Evolutionary conservation across 2,797 vertebrate genomes (phyloP).

Genomic region (Iguana delicatissima): DNA sequence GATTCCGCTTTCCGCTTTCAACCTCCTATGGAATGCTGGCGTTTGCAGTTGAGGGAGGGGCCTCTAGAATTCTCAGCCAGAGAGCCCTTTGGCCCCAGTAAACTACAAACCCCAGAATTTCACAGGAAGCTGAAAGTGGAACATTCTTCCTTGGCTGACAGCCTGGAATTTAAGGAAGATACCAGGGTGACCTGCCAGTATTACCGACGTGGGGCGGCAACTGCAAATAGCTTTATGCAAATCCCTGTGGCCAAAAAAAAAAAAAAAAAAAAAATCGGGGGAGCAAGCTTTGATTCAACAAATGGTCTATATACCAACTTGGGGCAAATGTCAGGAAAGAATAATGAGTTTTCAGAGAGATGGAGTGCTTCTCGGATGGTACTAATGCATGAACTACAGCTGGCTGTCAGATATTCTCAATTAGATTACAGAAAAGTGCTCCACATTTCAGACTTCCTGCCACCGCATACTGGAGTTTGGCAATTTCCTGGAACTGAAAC

Average conservation of each 20-base stretch:
- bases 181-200: not conserved
- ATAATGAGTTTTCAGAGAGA: not conserved
- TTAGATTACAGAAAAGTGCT: not conserved
- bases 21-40: no score
- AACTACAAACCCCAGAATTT: no score
- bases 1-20: no score
- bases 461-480: not conserved
- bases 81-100: no score
- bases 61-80: no score
- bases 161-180: no score
- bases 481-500: slow-evolving; percentile 5
- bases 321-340: not conserved
- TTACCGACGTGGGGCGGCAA: no score
- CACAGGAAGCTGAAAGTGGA: no score
- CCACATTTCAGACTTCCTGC: not conserved
- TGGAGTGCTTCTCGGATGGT: no score
- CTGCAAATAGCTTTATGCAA: not conserved
- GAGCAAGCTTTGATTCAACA: no score
- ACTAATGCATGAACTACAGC: not conserved
- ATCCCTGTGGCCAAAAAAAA: not conserved
- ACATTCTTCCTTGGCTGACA: not conserved
- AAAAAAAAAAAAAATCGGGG: no score
- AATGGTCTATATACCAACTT: not conserved
- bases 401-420: not conserved
- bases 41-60: no score